These are phyloP conservation scores for Cryptocephalus moraei DNA, from an alignment of 2,888 invertebrate species.

Conservation along the genomic window DNA sequence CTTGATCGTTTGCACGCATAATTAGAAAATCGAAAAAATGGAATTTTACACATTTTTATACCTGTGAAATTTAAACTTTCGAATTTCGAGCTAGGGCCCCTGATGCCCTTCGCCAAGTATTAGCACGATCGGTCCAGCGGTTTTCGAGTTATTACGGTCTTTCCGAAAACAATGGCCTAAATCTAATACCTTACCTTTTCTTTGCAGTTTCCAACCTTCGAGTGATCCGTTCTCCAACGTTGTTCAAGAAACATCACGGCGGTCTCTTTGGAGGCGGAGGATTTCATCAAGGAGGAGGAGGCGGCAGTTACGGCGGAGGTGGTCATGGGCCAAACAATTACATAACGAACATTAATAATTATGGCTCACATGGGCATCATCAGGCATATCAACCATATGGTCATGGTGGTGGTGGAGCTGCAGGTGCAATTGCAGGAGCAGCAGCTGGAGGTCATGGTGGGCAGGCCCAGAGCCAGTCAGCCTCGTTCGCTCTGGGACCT, in stretches of 20 bases:
- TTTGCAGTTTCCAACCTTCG: too few species aligned
- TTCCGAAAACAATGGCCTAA: too few species aligned
- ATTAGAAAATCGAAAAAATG: too few species aligned
- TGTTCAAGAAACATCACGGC: slow-evolving; percentile 5
- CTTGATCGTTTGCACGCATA: too few species aligned
- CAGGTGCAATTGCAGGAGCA: slow-evolving; percentile 12
- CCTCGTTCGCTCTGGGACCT: slow-evolving; percentile 17
- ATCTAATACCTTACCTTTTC: too few species aligned
- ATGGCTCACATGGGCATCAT: slow-evolving; percentile 3
- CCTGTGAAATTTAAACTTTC: too few species aligned
- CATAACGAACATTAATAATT: slow-evolving; percentile 12
- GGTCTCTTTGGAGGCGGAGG: slow-evolving; percentile 8
- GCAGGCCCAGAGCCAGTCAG: slow-evolving; percentile 15
- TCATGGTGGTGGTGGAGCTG: slow-evolving; percentile 7
- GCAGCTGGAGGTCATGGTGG: slow-evolving; percentile 11
- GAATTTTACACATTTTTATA: too few species aligned
- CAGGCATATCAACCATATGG: slow-evolving; percentile 3
- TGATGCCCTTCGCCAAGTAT: too few species aligned
- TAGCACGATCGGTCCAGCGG: too few species aligned
- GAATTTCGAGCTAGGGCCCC: too few species aligned
- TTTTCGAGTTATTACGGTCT: too few species aligned
- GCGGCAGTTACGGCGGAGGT: slow-evolving; percentile 8
- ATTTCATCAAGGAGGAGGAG: slow-evolving; percentile 4
- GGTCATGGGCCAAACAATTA: slow-evolving; percentile 5
- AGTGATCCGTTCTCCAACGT: not conserved